Percentiles rank a stretch among this genome's conserved stretches.
These are phyloP conservation scores for Heliconius eleuchia DNA, from an alignment of 1,140 invertebrate species.

Conservation along the genomic window DNA sequence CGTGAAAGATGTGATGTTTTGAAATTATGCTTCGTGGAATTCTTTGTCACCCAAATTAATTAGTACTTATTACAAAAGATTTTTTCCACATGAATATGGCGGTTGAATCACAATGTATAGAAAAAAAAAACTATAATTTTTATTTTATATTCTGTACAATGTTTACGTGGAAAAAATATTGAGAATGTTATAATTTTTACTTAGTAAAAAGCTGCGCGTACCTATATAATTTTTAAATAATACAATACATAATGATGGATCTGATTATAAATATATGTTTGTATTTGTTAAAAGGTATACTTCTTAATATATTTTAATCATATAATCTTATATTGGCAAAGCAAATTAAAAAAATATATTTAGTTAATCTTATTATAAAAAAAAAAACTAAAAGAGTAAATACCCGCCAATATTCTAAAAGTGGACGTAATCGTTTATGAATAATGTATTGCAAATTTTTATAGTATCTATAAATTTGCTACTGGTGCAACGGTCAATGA, in stretches of 20 bases:
- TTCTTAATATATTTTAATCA: too few relatives aligned
- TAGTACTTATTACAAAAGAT: not conserved
- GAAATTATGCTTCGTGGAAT: not conserved
- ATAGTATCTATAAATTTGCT: not conserved
- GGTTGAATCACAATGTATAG: not conserved
- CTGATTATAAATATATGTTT: too few relatives aligned
- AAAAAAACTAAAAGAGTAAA: not conserved
- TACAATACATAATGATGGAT: too few relatives aligned
- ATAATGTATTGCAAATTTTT: not conserved
- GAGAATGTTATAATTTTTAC: too few relatives aligned
- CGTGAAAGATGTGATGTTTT: not conserved
- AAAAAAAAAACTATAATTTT: not conserved
- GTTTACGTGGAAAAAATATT: not conserved
- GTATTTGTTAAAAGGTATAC: too few relatives aligned
- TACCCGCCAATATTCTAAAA: not conserved
- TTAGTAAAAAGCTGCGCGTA: too few relatives aligned
- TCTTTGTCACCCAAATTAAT: not conserved
- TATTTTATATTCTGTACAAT: too few relatives aligned
- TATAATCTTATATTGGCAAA: not conserved
- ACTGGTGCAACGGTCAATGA: constrained; percentile 4
- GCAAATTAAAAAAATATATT: not conserved
- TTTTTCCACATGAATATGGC: not conserved
- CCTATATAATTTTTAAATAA: too few relatives aligned
- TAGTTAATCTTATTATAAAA: not conserved
- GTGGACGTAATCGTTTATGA: not conserved